Conservation (phyloP, 2,113 vertebrate species). For the Carollia perspicillata region DNA sequence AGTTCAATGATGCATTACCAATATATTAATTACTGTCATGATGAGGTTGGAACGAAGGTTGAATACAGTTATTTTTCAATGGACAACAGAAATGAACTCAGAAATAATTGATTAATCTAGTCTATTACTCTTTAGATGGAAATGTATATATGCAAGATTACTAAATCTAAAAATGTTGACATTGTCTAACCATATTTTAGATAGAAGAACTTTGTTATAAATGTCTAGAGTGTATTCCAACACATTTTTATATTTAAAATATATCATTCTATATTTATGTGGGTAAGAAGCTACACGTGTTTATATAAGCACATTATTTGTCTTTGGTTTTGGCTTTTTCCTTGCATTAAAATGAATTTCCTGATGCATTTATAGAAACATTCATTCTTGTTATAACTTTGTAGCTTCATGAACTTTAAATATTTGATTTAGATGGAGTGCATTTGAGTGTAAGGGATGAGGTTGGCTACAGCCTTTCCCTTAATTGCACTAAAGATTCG, state of each 20-base stretch:
- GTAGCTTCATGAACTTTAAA: not conserved
- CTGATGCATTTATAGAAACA: not conserved
- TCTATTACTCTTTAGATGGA: not conserved
- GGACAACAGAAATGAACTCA: constrained; percentile 30
- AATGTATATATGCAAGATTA: not conserved
- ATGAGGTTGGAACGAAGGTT: constrained; percentile 13
- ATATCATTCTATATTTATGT: not conserved
- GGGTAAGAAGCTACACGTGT: not conserved
- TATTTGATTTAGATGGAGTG: not conserved
- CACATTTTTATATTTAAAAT: not conserved
- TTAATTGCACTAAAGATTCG: not conserved
- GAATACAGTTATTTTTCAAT: constrained; percentile 18
- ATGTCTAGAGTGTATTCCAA: not conserved
- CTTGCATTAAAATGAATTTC: not conserved
- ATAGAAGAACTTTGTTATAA: not conserved
- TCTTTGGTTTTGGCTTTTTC: not conserved
- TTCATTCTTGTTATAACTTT: not conserved
- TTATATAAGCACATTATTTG: not conserved
- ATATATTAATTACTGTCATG: constrained; percentile 61
- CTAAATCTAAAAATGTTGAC: not conserved
- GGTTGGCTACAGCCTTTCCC: not conserved
- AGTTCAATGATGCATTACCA: constrained; percentile 42
- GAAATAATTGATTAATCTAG: not conserved
- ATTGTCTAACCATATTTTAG: not conserved
- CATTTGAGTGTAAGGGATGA: not conserved